phyloP scores from a whole-genome alignment of 2,797 vertebrate species.

The Pseudomugil tenellus region DNA sequence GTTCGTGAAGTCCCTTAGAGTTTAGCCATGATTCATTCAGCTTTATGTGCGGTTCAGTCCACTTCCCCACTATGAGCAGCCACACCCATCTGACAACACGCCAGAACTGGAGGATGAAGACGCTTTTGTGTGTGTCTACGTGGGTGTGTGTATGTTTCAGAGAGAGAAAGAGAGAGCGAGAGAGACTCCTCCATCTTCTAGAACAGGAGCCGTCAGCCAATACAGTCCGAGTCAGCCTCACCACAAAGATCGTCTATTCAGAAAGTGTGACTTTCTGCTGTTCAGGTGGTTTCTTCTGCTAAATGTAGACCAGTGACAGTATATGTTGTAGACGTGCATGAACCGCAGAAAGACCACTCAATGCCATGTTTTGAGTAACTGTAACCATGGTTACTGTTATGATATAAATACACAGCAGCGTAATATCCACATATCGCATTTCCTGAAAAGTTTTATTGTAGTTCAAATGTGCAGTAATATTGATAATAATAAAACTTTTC shows the following conservation, averaged over 20 bases:
- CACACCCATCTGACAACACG: slow-evolving; percentile 58
- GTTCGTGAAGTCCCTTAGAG: neutral
- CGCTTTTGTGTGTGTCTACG: neutral
- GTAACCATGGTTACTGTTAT: neutral
- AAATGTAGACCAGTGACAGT: no score
- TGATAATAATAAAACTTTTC: no score
- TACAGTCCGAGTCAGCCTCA: accelerated
- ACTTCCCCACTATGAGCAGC: slow-evolving; percentile 1
- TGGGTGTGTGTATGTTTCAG: neutral
- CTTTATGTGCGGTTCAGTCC: neutral
- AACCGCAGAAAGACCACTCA: neutral
- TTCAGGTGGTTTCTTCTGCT: neutral
- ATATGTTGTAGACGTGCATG: no score
- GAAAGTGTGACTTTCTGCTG: neutral
- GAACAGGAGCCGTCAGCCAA: no score
- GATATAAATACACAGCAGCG: neutral
- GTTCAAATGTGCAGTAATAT: neutral
- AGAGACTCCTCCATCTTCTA: neutral
- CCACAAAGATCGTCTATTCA: slow-evolving; percentile 52
- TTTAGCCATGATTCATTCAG: neutral
- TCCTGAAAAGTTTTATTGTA: neutral
- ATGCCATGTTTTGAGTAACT: no score
- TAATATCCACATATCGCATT: neutral
- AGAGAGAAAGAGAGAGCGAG: no score
- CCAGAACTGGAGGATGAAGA: slow-evolving; percentile 16